Conservation (phyloP, 2,113 vertebrate species). For the Ammospiza nelsoni region DNA sequence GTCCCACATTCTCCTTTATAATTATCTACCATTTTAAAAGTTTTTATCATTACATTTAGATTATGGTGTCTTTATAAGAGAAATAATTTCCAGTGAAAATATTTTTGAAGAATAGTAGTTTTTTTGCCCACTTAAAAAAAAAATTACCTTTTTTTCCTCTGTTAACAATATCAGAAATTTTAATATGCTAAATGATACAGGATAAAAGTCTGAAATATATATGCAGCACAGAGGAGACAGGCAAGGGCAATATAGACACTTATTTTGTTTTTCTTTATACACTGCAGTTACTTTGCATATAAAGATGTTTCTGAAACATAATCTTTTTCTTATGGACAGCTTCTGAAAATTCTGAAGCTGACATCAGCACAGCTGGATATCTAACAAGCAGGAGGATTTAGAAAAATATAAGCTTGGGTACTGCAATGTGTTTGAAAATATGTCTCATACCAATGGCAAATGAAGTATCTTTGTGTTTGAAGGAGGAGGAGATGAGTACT, state of each 20-base stretch:
- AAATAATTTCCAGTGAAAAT: background rate
- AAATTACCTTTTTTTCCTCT: background rate
- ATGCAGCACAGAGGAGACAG: background rate
- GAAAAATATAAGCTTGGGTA: background rate
- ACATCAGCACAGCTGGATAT: conserved; percentile 1
- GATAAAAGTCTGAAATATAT: background rate
- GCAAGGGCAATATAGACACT: background rate
- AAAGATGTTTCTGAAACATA: background rate
- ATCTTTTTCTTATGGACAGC: background rate
- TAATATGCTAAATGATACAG: background rate
- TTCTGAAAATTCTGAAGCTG: background rate
- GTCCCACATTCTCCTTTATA: background rate
- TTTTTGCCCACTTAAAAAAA: background rate
- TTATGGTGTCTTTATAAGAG: background rate
- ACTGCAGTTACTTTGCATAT: background rate
- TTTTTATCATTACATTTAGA: background rate
- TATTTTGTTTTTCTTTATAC: background rate
- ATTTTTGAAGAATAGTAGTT: background rate
- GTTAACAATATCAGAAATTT: background rate
- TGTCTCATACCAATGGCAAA: background rate
- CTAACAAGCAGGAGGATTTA: background rate
- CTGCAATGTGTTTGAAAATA: background rate
- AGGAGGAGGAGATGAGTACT: background rate
- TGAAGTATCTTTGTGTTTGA: background rate
- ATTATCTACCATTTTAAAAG: background rate